Conservation (phyloP, 2,888 invertebrate species). For the Limnephilus lunatus region DNA sequence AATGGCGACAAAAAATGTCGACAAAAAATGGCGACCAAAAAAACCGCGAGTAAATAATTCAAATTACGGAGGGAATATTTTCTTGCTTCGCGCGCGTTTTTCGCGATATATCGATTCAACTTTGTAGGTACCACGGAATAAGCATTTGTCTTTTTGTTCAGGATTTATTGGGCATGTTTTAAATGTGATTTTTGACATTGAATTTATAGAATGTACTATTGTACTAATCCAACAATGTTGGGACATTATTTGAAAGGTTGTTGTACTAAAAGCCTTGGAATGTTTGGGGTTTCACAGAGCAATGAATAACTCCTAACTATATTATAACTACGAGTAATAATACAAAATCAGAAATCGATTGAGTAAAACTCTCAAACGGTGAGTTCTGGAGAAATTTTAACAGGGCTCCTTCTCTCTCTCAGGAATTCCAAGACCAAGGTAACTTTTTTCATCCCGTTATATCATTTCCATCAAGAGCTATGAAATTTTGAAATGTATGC, state of each 20-base stretch:
- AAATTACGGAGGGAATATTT: conserved; percentile 17
- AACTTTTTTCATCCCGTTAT: background rate
- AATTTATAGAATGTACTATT: background rate
- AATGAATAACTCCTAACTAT: background rate
- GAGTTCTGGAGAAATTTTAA: no score
- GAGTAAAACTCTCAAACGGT: no score
- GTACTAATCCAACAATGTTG: background rate
- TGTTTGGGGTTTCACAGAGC: background rate
- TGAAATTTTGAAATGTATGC: background rate
- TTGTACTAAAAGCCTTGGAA: background rate
- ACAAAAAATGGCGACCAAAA: background rate
- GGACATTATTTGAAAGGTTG: background rate
- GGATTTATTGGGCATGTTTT: background rate
- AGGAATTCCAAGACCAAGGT: no score
- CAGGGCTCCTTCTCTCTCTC: no score
- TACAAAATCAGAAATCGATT: no score
- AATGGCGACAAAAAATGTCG: conserved; percentile 30
- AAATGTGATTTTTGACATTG: background rate
- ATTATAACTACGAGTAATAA: no score
- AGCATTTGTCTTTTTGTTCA: background rate
- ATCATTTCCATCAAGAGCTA: background rate
- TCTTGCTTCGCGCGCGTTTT: background rate
- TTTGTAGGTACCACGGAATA: background rate
- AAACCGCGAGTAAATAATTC: conserved; percentile 24
- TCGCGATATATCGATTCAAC: conserved; percentile 6